phyloP scores from a whole-genome alignment of 2,113 vertebrate species.

The Silurus meridionalis region DNA sequence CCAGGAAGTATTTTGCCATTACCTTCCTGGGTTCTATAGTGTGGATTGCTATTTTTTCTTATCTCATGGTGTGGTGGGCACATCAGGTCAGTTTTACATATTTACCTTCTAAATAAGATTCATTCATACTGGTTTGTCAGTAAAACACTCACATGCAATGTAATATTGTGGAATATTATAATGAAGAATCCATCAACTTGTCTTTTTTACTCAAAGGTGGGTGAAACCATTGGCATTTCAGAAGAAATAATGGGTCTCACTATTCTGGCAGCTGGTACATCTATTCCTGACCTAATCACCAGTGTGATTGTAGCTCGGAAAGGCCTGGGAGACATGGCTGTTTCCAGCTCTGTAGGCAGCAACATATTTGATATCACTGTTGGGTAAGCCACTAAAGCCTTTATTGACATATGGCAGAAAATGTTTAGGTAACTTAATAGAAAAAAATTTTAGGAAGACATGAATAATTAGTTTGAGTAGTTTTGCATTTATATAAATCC shows the following conservation, averaged over 20 bases:
- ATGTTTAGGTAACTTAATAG: background rate
- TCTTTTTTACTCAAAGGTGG: constrained; percentile 76
- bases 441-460: background rate
- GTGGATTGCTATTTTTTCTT: constrained; percentile 93
- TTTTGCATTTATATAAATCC: background rate
- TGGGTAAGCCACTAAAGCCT: constrained; percentile 77
- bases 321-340: constrained; percentile 95
- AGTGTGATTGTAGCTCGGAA: constrained; percentile 96
- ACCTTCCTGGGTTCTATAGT: constrained; percentile 91
- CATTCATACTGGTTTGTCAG: background rate
- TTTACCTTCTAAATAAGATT: background rate
- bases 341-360: constrained; percentile 96
- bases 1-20: constrained; percentile 80
- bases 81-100: constrained; percentile 84
- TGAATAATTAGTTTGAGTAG: background rate
- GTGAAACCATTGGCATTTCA: constrained; percentile 94
- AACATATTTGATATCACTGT: constrained; percentile 98
- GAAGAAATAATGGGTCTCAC: constrained; percentile 98
- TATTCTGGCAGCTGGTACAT: constrained; percentile 93
- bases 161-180: background rate
- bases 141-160: background rate
- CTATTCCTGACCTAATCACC: constrained; percentile 96
- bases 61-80: constrained; percentile 99
- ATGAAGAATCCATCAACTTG: background rate
- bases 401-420: background rate